These are phyloP conservation scores for Acholoe squamosa DNA, from an alignment of 2,888 invertebrate species.

Conservation along the genomic window DNA sequence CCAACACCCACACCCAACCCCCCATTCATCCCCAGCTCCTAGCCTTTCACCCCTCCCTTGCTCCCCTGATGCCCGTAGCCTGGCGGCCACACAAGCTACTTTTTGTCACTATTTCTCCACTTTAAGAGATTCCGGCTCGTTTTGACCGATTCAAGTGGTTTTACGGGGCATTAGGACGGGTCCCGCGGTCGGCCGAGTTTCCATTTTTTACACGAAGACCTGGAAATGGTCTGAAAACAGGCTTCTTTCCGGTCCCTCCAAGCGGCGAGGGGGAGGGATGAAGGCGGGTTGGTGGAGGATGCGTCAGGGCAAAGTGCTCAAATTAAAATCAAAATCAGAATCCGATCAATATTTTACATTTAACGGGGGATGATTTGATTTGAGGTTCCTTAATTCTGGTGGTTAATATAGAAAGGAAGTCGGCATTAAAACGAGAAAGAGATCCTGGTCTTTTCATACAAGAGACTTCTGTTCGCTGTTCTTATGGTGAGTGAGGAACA, in stretches of 20 bases:
- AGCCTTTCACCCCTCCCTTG: background rate
- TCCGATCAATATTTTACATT: slow-evolving; percentile 18
- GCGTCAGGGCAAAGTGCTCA: slow-evolving; percentile 4
- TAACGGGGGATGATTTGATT: background rate
- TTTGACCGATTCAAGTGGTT: slow-evolving; percentile 34
- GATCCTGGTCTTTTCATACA: no score
- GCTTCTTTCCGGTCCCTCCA: background rate
- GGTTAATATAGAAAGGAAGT: background rate
- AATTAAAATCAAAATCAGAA: slow-evolving; percentile 1
- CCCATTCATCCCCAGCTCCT: background rate
- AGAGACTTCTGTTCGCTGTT: no score
- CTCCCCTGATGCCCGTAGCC: background rate
- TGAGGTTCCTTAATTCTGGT: background rate
- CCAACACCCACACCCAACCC: background rate
- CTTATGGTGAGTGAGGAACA: no score
- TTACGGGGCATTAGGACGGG: slow-evolving; percentile 11
- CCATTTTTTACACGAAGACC: background rate
- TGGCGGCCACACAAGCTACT: slow-evolving; percentile 18
- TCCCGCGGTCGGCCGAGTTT: background rate
- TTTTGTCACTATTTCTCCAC: background rate
- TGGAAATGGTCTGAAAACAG: background rate
- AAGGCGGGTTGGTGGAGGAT: background rate
- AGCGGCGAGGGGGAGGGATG: background rate
- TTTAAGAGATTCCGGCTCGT: slow-evolving; percentile 20
- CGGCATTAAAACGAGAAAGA: no score